Percentiles rank a stretch among this genome's conserved stretches.
phyloP scores from a whole-genome alignment of 2,888 invertebrate genomes.

The Drosophila mercatorum region DNA sequence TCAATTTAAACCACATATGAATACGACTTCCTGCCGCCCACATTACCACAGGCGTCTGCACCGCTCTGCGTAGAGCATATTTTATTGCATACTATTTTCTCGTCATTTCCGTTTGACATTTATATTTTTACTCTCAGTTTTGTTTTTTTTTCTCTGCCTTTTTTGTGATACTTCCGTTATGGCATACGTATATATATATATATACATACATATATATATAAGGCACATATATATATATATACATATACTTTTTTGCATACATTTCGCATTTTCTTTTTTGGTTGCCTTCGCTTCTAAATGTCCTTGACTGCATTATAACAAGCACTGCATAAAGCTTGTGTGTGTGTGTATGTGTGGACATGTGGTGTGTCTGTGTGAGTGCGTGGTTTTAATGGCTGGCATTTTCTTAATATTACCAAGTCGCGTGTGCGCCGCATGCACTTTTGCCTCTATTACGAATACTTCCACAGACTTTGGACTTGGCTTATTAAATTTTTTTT shows the following conservation, averaged over 20 bases:
- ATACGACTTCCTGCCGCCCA: conserved; percentile 23
- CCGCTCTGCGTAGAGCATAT: conserved; percentile 39
- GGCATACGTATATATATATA: conserved; percentile 20
- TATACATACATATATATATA: not conserved
- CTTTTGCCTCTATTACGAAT: conserved; percentile 49
- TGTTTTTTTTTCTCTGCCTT: conserved; percentile 10
- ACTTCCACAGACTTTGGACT: conserved; percentile 43
- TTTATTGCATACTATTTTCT: conserved; percentile 75
- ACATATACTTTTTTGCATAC: conserved; percentile 7
- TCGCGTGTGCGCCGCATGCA: conserved; percentile 67
- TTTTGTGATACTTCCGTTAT: conserved; percentile 39
- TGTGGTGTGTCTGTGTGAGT: conserved; percentile 6
- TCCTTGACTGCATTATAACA: conserved; percentile 69
- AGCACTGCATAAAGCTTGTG: conserved; percentile 23
- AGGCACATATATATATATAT: not conserved
- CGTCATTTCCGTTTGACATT: conserved; percentile 71
- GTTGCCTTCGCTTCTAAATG: conserved; percentile 38
- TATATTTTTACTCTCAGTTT: conserved; percentile 25
- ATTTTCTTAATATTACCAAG: conserved; percentile 62
- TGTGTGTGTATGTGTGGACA: conserved; percentile 3
- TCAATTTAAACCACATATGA: conserved; percentile 38
- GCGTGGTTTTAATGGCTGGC: conserved; percentile 48
- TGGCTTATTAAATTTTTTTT: conserved; percentile 64
- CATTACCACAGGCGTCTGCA: conserved; percentile 8
- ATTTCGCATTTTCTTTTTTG: conserved; percentile 35